phyloP scores from a whole-genome alignment of 2,797 vertebrate genomes.

The Chaetodon trifasciatus region DNA sequence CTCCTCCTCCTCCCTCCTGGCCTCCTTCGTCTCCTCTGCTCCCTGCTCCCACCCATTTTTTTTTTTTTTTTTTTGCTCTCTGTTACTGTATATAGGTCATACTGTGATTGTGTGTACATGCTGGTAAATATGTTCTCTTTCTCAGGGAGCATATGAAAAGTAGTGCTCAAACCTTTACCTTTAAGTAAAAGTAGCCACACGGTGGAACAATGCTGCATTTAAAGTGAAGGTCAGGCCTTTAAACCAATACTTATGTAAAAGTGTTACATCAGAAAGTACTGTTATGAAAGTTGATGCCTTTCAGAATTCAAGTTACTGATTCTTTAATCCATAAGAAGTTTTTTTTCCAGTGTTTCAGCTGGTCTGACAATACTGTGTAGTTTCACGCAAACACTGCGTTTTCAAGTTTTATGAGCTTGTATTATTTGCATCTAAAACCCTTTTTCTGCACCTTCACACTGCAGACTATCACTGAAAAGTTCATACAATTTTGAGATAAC shows the following conservation, averaged over 20 bases:
- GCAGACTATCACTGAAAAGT: background rate
- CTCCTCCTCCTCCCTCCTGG: slow-evolving; percentile 58
- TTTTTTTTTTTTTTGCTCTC: slow-evolving; percentile 47
- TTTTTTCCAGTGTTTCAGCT: background rate
- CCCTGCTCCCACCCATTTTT: slow-evolving; percentile 47
- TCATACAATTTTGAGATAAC: background rate
- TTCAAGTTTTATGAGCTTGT: background rate
- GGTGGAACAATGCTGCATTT: slow-evolving; percentile 47
- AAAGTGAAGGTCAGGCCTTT: slow-evolving; percentile 42
- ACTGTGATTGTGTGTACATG: slow-evolving; percentile 44
- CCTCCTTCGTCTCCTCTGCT: slow-evolving; percentile 58
- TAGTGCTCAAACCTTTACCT: slow-evolving; percentile 37
- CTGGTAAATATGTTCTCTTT: slow-evolving; percentile 58
- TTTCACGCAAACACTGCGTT: background rate
- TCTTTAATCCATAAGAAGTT: background rate
- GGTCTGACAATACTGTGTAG: background rate
- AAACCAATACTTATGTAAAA: background rate
- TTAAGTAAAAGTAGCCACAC: slow-evolving; percentile 11
- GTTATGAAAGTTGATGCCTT: background rate
- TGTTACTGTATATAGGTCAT: slow-evolving; percentile 81
- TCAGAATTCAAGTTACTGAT: background rate
- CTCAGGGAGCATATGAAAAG: slow-evolving; percentile 46
- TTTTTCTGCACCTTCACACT: slow-evolving; percentile 4
- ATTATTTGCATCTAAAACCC: background rate
- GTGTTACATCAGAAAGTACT: slow-evolving; percentile 5